Evolutionary conservation across 2,113 vertebrate species (phyloP).

Genomic region (Tragelaphus strepsiceros): DNA sequence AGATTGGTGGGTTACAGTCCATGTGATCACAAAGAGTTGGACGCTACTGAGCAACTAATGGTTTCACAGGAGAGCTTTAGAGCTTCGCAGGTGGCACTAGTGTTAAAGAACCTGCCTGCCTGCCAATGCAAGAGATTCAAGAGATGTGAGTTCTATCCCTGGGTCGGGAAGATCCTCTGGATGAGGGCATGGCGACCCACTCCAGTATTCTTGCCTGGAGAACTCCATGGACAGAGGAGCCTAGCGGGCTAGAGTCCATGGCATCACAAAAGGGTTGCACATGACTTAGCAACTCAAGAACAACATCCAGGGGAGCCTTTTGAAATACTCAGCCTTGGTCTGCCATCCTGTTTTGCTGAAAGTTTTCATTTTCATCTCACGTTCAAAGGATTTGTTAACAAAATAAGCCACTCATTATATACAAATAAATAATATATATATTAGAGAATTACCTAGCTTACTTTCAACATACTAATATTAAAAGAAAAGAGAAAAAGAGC

Average conservation of each 20-base stretch:
- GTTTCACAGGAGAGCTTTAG: neutral
- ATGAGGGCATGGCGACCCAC: neutral
- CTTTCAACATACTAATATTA: neutral
- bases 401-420: neutral
- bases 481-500: neutral
- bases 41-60: neutral
- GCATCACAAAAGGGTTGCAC: neutral
- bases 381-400: neutral
- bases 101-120: neutral
- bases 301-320: neutral
- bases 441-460: neutral
- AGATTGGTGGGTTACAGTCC: neutral
- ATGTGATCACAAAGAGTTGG: neutral
- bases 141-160: neutral
- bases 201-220: neutral
- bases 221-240: neutral
- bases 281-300: neutral
- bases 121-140: neutral
- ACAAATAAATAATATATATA: neutral
- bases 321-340: neutral
- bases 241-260: fast-evolving
- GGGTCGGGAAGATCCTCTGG: neutral
- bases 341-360: neutral
- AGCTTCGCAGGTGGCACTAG: neutral
- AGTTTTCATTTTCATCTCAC: neutral